Evolutionary conservation across 1,140 invertebrate species (phyloP).

Genomic region (Batillaria attramentaria): DNA sequence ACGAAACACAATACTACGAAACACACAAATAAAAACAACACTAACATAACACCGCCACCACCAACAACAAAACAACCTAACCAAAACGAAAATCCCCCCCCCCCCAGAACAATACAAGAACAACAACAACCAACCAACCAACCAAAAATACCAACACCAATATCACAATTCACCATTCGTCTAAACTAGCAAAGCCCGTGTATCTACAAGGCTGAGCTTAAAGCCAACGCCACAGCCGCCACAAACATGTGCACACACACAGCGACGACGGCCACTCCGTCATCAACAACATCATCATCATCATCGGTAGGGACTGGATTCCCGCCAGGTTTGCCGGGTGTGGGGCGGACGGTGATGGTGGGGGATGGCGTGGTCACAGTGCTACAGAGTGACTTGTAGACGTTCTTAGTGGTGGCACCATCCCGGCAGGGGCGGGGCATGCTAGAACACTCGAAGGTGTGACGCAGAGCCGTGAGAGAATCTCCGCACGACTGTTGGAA

Average conservation of each 20-base stretch:
- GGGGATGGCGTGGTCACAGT: slow-evolving; percentile 22
- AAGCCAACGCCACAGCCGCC: background rate
- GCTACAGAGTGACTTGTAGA: slow-evolving; percentile 24
- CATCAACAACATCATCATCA: background rate
- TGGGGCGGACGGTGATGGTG: slow-evolving; percentile 21
- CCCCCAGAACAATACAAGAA: background rate
- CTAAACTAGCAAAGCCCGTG: too few species aligned
- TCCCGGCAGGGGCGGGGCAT: slow-evolving; percentile 20
- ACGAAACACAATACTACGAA: background rate
- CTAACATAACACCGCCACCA: background rate
- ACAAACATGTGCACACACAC: background rate
- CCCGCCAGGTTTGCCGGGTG: background rate
- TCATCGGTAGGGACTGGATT: background rate
- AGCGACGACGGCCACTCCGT: background rate
- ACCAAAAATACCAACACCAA: background rate
- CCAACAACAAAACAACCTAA: background rate
- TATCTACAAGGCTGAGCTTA: too few species aligned
- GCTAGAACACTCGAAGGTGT: slow-evolving; percentile 16
- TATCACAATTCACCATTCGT: too few species aligned
- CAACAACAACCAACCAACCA: background rate
- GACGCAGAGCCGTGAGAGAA: background rate
- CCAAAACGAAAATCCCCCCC: background rate
- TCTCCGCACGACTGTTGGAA: background rate
- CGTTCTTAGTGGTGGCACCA: background rate
- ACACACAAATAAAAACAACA: background rate